Evolutionary conservation across 2,797 vertebrate genomes (phyloP), one percentile per base, ranked within the genome.

Genomic region (Thripadectes ignobilis): DNA sequence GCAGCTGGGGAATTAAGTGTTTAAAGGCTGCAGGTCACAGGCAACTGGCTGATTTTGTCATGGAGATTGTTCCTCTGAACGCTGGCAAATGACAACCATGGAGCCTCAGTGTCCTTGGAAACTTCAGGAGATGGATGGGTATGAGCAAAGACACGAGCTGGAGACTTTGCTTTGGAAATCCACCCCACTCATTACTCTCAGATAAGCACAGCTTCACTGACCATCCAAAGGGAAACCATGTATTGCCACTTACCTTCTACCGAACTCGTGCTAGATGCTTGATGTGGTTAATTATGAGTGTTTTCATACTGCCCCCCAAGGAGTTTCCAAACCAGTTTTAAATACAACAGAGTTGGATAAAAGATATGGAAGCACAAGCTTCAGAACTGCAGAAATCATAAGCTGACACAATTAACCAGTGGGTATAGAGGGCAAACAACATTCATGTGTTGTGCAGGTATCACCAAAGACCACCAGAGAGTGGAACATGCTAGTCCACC

Each of bases 131-230:
- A 67, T 12, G 17, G 2, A 20, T 24, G 48, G 27, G 4, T 46
- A n/a, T 18, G 48, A 46, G 26, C 45, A 61, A 63, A 78, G 9
- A 4, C 49, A 52, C 0, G 0, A 41, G 14, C 19, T 55, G 7
- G 4, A 52, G 22, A 29, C 18, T 51, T 58, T 51, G 36, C 29
- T 78, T 48, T 63, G 36, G 41, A 79, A 83, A 89, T 20, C 9
- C 2, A 5, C 5, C 3, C 5, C 11, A 3, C 48, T 78, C 36
- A 67, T 67, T 52, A 27, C 22, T 21, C 9, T 67, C 54, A 48
- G 46, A 2, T 18, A 59, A 57, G 16, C 2, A 1, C 13, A 73
- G 36, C 29, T 79, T 75, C 55, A 62, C n/a, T 59, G 51, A 48
- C 23, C 55, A 10, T 2, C 24, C 19, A 61, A 92, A 49, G 32